phyloP scores from a whole-genome alignment of 2,113 vertebrate genomes.

The Oncorhynchus keta region DNA sequence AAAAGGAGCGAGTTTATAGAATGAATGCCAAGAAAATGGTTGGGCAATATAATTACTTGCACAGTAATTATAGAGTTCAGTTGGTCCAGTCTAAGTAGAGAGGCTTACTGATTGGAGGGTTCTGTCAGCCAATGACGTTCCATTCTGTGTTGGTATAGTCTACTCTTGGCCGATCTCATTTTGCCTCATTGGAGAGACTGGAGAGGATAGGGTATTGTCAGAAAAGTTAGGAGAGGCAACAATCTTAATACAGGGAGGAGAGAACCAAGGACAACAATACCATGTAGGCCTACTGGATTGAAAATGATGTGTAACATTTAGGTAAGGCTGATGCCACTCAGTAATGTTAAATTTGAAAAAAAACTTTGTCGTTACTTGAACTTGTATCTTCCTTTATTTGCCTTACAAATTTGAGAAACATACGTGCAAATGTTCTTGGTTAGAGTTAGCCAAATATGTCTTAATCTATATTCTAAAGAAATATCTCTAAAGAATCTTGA shows the following conservation, averaged over 20 bases:
- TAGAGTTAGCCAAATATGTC: too few relatives aligned
- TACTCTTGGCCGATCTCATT: conserved; percentile 24
- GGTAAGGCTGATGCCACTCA: background rate
- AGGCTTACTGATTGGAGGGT: conserved; percentile 57
- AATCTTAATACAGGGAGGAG: conserved; percentile 19
- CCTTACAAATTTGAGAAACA: too few relatives aligned
- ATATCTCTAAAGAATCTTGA: too few relatives aligned
- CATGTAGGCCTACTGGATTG: conserved; percentile 42
- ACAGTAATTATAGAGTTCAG: conserved; percentile 63
- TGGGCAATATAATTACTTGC: conserved; percentile 52
- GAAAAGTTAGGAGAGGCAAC: conserved; percentile 36
- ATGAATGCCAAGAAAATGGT: conserved; percentile 53
- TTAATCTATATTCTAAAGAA: too few relatives aligned
- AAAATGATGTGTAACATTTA: background rate
- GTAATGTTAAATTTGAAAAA: too few relatives aligned
- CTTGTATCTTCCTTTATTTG: too few relatives aligned
- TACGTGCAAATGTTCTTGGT: too few relatives aligned
- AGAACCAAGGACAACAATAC: background rate
- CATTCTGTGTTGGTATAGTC: conserved; percentile 43
- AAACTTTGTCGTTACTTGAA: too few relatives aligned
- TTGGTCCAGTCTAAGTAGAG: conserved; percentile 50
- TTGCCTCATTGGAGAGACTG: conserved; percentile 38
- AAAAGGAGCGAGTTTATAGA: conserved; percentile 41
- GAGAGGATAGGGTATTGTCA: conserved; percentile 40
- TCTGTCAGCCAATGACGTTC: conserved; percentile 32